Evolutionary conservation across 2,797 vertebrate genomes (phyloP).

Genomic region (Cygnus olor): DNA sequence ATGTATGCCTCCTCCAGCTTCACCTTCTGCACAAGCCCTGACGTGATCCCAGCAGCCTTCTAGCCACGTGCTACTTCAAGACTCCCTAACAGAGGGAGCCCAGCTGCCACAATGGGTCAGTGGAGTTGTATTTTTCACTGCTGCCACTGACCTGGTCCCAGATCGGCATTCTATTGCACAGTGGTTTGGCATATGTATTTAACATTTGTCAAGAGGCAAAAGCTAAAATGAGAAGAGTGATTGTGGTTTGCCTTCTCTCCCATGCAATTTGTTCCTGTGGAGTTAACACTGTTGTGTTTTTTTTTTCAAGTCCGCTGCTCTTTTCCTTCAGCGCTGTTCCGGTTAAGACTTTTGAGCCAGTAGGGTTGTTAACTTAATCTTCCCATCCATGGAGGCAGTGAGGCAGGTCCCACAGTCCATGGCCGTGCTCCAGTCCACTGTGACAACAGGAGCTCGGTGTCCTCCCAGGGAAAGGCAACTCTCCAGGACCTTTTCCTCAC

Average conservation of each 20-base stretch:
- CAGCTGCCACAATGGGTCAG: constrained; percentile 12
- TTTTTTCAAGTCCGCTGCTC: neutral
- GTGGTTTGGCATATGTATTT: constrained; percentile 33
- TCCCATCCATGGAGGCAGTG: constrained; percentile 97
- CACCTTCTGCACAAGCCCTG: neutral
- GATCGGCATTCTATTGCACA: neutral
- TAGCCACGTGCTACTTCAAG: neutral
- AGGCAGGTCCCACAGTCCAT: constrained; percentile 97
- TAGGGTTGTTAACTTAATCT: constrained; percentile 95
- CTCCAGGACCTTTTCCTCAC: constrained; percentile 86
- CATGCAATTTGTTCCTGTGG: constrained; percentile 10
- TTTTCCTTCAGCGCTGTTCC: neutral
- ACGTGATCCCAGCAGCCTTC: neutral
- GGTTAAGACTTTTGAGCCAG: constrained; percentile 89
- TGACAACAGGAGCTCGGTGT: constrained; percentile 95
- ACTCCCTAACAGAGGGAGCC: neutral
- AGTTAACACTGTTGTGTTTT: neutral
- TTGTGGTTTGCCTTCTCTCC: constrained; percentile 14
- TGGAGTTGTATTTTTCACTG: neutral
- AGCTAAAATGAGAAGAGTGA: constrained; percentile 23
- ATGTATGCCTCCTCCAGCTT: neutral
- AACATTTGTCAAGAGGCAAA: constrained; percentile 27
- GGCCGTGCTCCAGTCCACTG: constrained; percentile 95
- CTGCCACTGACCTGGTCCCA: neutral
- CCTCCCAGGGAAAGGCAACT: constrained; percentile 90